Evolutionary conservation across 2,888 invertebrate species (phyloP), one percentile per base, ranked within the genome.

Genomic region (Magallana nippona): DNA sequence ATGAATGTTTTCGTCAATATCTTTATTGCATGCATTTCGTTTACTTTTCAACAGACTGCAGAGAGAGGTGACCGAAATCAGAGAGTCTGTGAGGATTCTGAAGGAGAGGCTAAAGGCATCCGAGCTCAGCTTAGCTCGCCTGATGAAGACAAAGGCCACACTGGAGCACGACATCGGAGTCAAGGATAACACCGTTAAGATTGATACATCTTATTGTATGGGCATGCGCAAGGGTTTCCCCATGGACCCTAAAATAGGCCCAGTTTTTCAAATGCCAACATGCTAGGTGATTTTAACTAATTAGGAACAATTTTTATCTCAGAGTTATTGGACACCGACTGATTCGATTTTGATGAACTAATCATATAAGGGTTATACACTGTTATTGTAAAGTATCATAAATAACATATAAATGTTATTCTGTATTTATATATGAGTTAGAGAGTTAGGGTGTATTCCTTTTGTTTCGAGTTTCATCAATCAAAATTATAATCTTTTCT

Each of bases 171-270:
- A 98, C 95, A 95, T 97, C 86, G 96, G 96, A 81, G 96, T 96
- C 93, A 98, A 98, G 95, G 96, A 97, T 87, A 97, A 98, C 93
- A 96, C 98, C 15, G 95, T 98, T 86, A 97, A 97, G 94, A 98
- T 98, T 88, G 98, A 98, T 95, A 95, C 97, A 87, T 98, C 98
- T 94, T 98, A 98, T 95, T 98, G 98, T 94, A 96, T 97, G 95
- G 98, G 98, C 2, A 95, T 98, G 92, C 95, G 98, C 79, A 96
- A 98, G 87, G 97, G 97, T 8, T 98, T 98, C 95, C 98, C 98
- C n/a, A 93, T 93, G 92, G 94, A 94, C 83, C 93, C 93, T 60
- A 93, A 93, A 89, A 91, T 93, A 10, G 94, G 94, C 27, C 94
- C 94, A 79, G 93, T 94, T 78, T 93, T 93, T 88, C 92, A 92